A percentile compares a stretch with the other conserved stretches of the same genome.
phyloP scores from a whole-genome alignment of 1,140 invertebrate species.

The Drosophila malerkotliana region DNA sequence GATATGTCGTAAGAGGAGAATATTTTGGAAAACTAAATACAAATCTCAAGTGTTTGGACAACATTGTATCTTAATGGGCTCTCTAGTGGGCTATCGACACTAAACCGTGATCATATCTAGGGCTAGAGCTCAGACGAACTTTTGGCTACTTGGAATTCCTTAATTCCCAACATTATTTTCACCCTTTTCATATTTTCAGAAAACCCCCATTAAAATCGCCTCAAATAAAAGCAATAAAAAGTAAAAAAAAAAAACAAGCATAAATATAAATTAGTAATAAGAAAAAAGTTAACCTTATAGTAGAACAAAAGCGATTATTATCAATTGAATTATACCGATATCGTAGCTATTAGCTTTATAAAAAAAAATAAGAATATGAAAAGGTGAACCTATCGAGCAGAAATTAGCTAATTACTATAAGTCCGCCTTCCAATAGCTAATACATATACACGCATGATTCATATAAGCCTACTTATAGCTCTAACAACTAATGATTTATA shows the following conservation, averaged over 20 bases:
- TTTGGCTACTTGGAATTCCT: slow-evolving; percentile 2
- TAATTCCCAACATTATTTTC: neutral
- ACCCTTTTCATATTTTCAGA: slow-evolving; percentile 50
- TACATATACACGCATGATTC: slow-evolving; percentile 66
- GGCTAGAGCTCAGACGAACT: neutral
- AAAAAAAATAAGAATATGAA: slow-evolving; percentile 23
- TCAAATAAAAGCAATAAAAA: slow-evolving; percentile 63
- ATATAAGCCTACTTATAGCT: slow-evolving; percentile 31
- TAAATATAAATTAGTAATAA: slow-evolving; percentile 21
- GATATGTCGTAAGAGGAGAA: neutral
- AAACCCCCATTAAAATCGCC: slow-evolving; percentile 54
- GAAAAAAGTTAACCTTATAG: slow-evolving; percentile 38
- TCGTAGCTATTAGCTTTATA: slow-evolving; percentile 72
- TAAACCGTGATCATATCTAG: no score
- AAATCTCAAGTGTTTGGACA: neutral
- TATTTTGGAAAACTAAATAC: neutral
- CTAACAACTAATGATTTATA: slow-evolving; percentile 1
- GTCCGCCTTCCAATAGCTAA: slow-evolving; percentile 76
- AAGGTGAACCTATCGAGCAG: slow-evolving; percentile 55
- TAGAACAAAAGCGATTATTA: slow-evolving; percentile 23
- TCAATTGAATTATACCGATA: slow-evolving; percentile 30
- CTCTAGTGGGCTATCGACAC: no score
- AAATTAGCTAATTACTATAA: slow-evolving; percentile 58
- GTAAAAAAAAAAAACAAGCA: slow-evolving; percentile 7
- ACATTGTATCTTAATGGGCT: neutral